Percentiles rank a stretch among this genome's conserved stretches.
These are phyloP conservation scores for Cynaeus angustus DNA, from an alignment of 2,888 invertebrate genomes.

Conservation along the genomic window DNA sequence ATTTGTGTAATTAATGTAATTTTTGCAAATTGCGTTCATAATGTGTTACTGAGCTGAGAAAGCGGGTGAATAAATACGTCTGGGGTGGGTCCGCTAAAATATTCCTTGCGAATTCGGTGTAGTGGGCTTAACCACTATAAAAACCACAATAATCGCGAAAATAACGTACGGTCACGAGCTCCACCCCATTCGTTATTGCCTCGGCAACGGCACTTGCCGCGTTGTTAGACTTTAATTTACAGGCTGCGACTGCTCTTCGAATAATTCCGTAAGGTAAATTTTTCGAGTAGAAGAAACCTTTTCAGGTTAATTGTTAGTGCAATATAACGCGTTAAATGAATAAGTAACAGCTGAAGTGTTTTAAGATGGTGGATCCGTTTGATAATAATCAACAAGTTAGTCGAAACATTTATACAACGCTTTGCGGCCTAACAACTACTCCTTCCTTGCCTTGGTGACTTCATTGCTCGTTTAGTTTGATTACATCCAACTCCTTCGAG, in stretches of 20 bases:
- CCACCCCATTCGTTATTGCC: slow-evolving; percentile 57
- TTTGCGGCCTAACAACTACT: slow-evolving; percentile 50
- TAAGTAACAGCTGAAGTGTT: slow-evolving; percentile 5
- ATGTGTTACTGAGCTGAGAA: neutral
- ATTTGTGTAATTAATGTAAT: neutral
- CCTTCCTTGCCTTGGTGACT: slow-evolving; percentile 49
- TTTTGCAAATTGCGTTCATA: neutral
- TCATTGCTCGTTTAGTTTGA: slow-evolving; percentile 53
- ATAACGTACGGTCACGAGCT: slow-evolving; percentile 58
- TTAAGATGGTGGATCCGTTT: slow-evolving; percentile 40
- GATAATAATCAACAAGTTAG: slow-evolving; percentile 53
- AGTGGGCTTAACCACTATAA: slow-evolving; percentile 59
- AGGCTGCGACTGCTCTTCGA: slow-evolving; percentile 53
- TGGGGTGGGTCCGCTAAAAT: slow-evolving; percentile 25
- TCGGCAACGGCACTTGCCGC: slow-evolving; percentile 54
- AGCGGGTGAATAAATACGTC: slow-evolving; percentile 1
- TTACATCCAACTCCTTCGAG: slow-evolving; percentile 53
- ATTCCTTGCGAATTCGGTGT: slow-evolving; percentile 51
- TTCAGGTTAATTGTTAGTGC: slow-evolving; percentile 1
- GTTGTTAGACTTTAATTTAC: slow-evolving; percentile 60
- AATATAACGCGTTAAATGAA: slow-evolving; percentile 1
- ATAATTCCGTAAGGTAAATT: slow-evolving; percentile 54
- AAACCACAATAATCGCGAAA: slow-evolving; percentile 61
- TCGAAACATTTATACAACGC: slow-evolving; percentile 46
- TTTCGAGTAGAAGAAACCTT: slow-evolving; percentile 23